Evolutionary conservation across 2,113 vertebrate species (phyloP), one percentile per base, ranked within the genome.

Genomic region (Sinocyclocheilus maitianheensis): DNA sequence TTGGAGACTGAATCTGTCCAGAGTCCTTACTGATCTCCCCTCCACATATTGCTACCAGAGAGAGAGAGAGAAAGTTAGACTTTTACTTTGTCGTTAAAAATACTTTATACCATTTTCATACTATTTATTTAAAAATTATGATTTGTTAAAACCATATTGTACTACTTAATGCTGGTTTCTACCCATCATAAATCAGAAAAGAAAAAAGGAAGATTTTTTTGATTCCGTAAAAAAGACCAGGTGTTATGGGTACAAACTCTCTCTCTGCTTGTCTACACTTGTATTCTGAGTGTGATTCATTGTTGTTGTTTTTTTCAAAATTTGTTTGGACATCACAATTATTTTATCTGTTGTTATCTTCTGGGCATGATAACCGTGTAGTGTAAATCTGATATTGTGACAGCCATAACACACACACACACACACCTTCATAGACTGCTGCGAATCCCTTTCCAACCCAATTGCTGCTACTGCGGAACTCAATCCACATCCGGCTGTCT

Each of bases 391-490:
- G 4, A 55, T 43, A 74, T 22, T 11, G 51, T 60, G 46, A 67
- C 9, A 63, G 8, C 46, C 1, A 4, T 34, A 18, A 37, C 34
- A 22, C 40, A 67, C 26, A 26, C 11, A 51, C 81, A 37, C 34
- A 22, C 43, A 14, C 58, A 96, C 98, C 98, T 97, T 99, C 98
- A 84, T 99, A 99, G 83, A 96, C 8, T 5, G 97, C 97, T 46
- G 98, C 96, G 81, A 99, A 99, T 83, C 98, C 98, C 92, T 99
- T 99, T 78, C 98, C 98, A 90, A 99, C 97, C 98, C 98, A 99
- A 85, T 99, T 99, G 92, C 98, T 99, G 96, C 98, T 99, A 93
- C 98, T 99, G 62, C 98, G 97, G 84, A 99, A 99, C 91, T 99
- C 98, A 0, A 99, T 97, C 98, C 98, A 99, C 97, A 99, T 97